Base-by-base conservation (phyloP, 2,797 vertebrate genomes). In the Trachurus trachurus region DNA sequence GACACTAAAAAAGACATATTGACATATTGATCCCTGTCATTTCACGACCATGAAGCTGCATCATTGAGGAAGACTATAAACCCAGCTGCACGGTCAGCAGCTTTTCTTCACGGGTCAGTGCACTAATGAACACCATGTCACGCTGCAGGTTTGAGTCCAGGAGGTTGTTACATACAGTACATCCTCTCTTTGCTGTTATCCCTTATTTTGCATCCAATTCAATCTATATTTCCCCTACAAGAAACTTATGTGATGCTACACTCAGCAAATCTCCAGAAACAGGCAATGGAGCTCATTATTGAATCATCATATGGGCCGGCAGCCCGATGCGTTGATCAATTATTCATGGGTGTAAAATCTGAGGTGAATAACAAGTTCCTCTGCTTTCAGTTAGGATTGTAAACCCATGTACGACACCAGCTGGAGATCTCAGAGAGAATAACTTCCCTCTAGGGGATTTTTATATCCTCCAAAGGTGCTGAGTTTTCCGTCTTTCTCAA, bases 261-360 rank as follows among this genome's bases (percentile, higher is more conserved):
- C 4, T 80, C 61, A 21, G 26, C 52, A 66, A 63, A 65, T 58
- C 66, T 66, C 70, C 70, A n/a, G 4, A 40, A 69, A 73, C 19
- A 9, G 52, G 49, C 66, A 54, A 5, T 40, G 40, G 34, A 66
- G 66, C 78, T 87, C 68, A 73, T 92, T 79, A 76, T 31, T 49
- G 67, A 83, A 71, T 72, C 77, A 78, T 84, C 75, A 56, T 73
- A 61, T 79, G 74, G 66, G 74, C 74, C 76, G 86, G 53, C 61
- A 62, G 84, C 75, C 54, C 40, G 1, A 60, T 6, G n/a, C 9
- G 3, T 22, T 52, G 52, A 77, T 87, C 54, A 71, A 78, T 84
- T 87, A 88, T 88, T 88, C 40, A 75, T 77, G 62, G 62, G 57
- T 44, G 44, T 71, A 44, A 31, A 26, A 47, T 75, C 49, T 56